Conservation (phyloP, 2,797 vertebrate genomes). For the Poecile montanus region DNA sequence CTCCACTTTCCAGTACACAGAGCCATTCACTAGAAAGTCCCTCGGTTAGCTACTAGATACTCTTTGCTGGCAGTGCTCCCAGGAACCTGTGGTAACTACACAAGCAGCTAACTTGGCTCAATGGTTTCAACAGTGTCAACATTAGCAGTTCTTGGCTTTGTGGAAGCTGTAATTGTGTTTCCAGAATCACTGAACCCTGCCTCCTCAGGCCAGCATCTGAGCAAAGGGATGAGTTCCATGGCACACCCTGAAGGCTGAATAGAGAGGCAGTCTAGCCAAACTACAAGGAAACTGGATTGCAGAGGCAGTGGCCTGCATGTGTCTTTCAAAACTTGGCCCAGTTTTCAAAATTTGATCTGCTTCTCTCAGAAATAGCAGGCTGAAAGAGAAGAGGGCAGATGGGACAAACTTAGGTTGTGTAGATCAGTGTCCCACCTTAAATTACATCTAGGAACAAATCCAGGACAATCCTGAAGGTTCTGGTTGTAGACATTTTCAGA, state of each 20-base stretch:
- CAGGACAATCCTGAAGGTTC: not conserved
- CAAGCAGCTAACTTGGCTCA: conserved; percentile 18
- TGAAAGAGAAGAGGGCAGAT: not conserved
- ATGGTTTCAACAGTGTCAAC: not conserved
- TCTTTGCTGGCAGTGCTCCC: conserved; percentile 27
- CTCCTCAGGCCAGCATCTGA: not conserved
- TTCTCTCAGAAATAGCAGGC: not conserved
- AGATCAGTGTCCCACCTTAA: not conserved
- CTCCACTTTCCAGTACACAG: conserved; percentile 1
- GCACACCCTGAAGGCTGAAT: not conserved
- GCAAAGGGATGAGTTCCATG: not conserved
- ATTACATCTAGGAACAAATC: not conserved
- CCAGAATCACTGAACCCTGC: not conserved
- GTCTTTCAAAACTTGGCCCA: not conserved
- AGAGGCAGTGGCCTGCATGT: not conserved
- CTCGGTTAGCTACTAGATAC: conserved; percentile 32
- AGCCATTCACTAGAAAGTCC: conserved; percentile 37
- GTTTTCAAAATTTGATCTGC: not conserved
- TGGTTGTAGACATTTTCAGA: not conserved
- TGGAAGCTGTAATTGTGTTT: not conserved
- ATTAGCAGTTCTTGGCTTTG: not conserved
- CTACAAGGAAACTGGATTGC: not conserved
- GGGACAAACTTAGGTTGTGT: not conserved
- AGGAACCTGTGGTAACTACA: not conserved
- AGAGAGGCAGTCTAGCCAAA: not conserved